phyloP scores from a whole-genome alignment of 1,140 invertebrate genomes.

The Phymorhynchus buccinoides region DNA sequence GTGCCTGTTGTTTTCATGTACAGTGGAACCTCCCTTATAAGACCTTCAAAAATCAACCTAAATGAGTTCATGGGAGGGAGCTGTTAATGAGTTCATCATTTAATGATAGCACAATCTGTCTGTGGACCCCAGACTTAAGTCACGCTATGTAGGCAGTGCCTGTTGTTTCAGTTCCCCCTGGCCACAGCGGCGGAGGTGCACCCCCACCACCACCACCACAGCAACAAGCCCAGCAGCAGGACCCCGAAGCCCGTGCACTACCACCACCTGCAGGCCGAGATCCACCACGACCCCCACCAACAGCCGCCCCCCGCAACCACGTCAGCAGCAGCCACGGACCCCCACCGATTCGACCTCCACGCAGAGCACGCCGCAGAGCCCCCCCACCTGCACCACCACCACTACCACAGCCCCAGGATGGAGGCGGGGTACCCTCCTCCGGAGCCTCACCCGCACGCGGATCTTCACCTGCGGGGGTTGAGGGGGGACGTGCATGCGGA shows the following conservation, averaged over 20 bases:
- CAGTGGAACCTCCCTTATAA: too few species aligned
- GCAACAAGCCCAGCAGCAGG: too few species aligned
- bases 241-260: neutral
- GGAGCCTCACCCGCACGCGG: neutral
- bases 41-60: too few species aligned
- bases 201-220: too few species aligned
- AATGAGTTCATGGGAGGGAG: too few species aligned
- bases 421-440: neutral
- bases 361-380: neutral
- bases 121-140: too few species aligned
- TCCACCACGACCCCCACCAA: constrained; percentile 15
- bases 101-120: too few species aligned
- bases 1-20: too few species aligned
- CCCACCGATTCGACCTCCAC: constrained; percentile 13
- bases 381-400: neutral
- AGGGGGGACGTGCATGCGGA: neutral
- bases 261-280: constrained; percentile 23
- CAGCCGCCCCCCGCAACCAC: too few species aligned
- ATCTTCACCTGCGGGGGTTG: neutral
- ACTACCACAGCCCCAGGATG: constrained; percentile 12
- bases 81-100: too few species aligned
- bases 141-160: constrained; percentile 15
- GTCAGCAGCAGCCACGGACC: neutral
- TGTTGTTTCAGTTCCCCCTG: constrained; percentile 14
- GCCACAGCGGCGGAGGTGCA: neutral